Evolutionary conservation across 2,888 invertebrate genomes (phyloP).

Genomic region (Acanthosepion pharaonis): DNA sequence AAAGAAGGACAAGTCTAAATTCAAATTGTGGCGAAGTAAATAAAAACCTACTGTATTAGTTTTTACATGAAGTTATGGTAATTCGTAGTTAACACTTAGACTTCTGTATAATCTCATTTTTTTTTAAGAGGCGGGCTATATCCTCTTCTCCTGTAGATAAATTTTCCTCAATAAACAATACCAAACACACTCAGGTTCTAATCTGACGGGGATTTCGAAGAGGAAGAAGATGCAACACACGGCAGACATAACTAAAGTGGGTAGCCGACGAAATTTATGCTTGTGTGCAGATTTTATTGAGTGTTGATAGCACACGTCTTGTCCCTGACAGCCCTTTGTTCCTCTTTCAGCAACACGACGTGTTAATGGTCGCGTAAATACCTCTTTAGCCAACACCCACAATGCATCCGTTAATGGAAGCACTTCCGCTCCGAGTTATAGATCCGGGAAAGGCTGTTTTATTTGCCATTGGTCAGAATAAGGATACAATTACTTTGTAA

Average conservation of each 20-base stretch:
- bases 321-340: background rate
- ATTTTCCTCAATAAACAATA: background rate
- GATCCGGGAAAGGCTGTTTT: constrained; percentile 20
- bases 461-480: constrained; percentile 11
- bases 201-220: background rate
- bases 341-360: constrained; percentile 13
- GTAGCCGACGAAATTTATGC: background rate
- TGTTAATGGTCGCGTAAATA: constrained; percentile 13
- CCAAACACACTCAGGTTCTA: background rate
- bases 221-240: background rate
- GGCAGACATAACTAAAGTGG: background rate
- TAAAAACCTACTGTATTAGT: too few species aligned
- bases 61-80: too few species aligned
- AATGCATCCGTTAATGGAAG: constrained; percentile 23
- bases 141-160: background rate
- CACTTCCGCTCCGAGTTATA: constrained; percentile 33
- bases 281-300: background rate
- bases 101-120: background rate
- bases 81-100: background rate
- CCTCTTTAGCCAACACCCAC: constrained; percentile 23
- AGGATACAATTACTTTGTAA: constrained; percentile 10
- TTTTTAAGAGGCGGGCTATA: background rate
- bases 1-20: too few species aligned
- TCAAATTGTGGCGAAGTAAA: too few species aligned
- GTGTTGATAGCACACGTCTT: background rate